Percentiles rank a stretch among this genome's conserved stretches.
Conservation (phyloP, 2,797 vertebrate species). For the Carapus acus region DNA sequence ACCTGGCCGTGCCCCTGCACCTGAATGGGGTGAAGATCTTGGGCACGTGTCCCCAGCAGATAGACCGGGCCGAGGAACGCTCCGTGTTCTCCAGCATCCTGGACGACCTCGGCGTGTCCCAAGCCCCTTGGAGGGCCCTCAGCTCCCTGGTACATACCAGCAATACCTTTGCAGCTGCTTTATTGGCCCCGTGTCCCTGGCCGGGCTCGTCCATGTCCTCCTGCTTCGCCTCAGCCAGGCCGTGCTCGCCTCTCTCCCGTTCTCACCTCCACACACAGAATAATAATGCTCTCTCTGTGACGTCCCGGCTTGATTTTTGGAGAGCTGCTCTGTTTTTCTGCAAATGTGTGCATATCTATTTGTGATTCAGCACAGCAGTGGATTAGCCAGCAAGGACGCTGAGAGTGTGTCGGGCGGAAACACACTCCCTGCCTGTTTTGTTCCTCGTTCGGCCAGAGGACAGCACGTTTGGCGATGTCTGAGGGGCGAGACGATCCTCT, state of each 20-base stretch:
- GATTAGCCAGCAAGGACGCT: neutral
- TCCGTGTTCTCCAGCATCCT: constrained; percentile 85
- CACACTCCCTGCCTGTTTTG: constrained; percentile 38
- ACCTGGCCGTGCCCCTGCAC: constrained; percentile 84
- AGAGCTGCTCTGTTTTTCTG: too few relatives aligned
- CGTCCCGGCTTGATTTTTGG: too few relatives aligned
- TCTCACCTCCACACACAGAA: too few relatives aligned
- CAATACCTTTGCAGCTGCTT: neutral
- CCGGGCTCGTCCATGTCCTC: too few relatives aligned
- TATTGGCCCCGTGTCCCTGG: too few relatives aligned
- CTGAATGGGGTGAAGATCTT: constrained; percentile 84
- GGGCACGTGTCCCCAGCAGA: constrained; percentile 86
- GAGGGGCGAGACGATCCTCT: constrained; percentile 37
- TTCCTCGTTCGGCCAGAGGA: constrained; percentile 26
- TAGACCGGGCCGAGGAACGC: constrained; percentile 87
- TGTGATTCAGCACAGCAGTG: too few relatives aligned
- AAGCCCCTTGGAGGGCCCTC: constrained; percentile 91
- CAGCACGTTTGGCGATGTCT: too few relatives aligned
- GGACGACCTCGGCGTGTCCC: constrained; percentile 83
- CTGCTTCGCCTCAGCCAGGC: too few relatives aligned
- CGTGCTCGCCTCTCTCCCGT: too few relatives aligned
- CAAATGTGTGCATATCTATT: too few relatives aligned
- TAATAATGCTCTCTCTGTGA: too few relatives aligned
- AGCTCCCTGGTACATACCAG: constrained; percentile 77
- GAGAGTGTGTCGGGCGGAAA: neutral